Base-by-base conservation (phyloP, 2,113 vertebrate genomes). In the Anhinga anhinga region DNA sequence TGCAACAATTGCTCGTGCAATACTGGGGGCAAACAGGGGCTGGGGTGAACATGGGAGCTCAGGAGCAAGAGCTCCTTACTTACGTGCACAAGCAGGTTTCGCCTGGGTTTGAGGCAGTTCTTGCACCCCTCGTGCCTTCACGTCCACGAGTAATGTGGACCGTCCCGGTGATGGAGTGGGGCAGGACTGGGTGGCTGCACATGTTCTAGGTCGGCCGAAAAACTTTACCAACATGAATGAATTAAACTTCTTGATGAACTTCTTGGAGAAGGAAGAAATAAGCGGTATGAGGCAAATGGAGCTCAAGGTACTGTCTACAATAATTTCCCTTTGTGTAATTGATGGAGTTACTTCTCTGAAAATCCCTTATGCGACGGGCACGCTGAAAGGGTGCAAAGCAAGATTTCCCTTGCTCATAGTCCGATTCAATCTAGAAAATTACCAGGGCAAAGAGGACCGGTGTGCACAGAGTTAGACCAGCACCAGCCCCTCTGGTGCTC, bases 81-180 rank as follows among this genome's bases (percentile, higher is more conserved):
- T 21, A 61, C 59, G 9, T 1, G 29, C 23, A 52, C 32, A 19
- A 36, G 26, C 4, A 44, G 58, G 30, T 53, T 65, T 76, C 0
- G 0, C 0, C 11, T 4, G 80, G 6, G 21, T 16, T 69, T 49
- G n/a, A 23, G 10, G 30, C 21, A 22, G 34, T 10, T 21, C 3
- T 29, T 30, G 62, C 27, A 53, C 2, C 19, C 34, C 40, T 79
- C 19, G 1, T 25, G 25, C 15, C 44, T 40, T 29, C 59, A 11
- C 40, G 10, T 9, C 50, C 29, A 2, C 2, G 5, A 34, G 19
- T 7, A 22, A 30, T 0, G 3, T 2, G 44, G 29, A 13, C 6
- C 4, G 3, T 26, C 23, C 44, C 4, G 3, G 56, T 6, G 16
- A 30, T 11, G 19, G 65, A 67, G 15, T 4, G 16, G 45, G 19